Base-by-base conservation (phyloP, 2,797 vertebrate species). In the Nasua narica region DNA sequence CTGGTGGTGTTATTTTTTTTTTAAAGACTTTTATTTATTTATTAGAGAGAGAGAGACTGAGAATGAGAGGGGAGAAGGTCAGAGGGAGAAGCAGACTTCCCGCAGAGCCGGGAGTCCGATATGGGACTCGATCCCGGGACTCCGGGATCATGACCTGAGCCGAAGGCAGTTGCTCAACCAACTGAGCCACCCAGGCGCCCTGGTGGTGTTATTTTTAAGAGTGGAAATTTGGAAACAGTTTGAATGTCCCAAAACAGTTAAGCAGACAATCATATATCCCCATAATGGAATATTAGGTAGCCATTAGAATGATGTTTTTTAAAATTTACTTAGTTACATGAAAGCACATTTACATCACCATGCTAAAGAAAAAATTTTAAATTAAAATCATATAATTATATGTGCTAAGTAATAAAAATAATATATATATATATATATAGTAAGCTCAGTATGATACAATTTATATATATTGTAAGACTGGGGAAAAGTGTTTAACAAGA, bases 291-390 rank as follows among this genome's bases (percentile, higher is more conserved):
- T 70, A 87, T 65, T 29, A 52, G 48, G 46, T 29, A 92, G 50
- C 67, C 58, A 81, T 46, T 25, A 96, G 13, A 96, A 88, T 69
- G 52, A 87, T 54, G 19, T 35, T 87, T 87, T 94, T 92, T 19
- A 35, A 35, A 74, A 87, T 85, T 77, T 32, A 93, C 29, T 87
- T 93, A 92, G 86, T 82, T 84, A 84, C 2, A 62, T 15, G 6
- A 84, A 92, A 96, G 7, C 13, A 74, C 70, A 23, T 37, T 93
- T 70, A 92, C 0, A 65, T 82, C 29, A 87, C 35, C 93, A 87
- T 72, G 74, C 32, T 77, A 65, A 76, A 79, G 29, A 87, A 87
- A 90, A 79, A 10, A 58, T 70, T 76, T 79, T 29, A 13, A 89
- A 79, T n/a, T 25, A 88, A 87, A 96, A 93, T 48, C 74, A 74